These are phyloP conservation scores for Liodrosophila aerea DNA, from an alignment of 2,888 invertebrate genomes.

Conservation along the genomic window DNA sequence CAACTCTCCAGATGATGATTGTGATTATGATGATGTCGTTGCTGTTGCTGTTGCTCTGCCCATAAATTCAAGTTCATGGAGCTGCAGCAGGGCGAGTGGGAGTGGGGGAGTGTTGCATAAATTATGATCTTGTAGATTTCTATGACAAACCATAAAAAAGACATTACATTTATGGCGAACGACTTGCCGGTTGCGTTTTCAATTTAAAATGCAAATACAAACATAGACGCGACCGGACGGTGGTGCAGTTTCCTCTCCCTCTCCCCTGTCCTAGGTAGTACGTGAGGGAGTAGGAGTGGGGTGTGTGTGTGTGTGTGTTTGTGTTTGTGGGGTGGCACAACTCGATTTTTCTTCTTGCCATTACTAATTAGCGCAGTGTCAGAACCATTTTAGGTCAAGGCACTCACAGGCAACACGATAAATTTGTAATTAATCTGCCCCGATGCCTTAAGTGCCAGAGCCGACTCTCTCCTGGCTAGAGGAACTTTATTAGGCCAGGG, in stretches of 20 bases:
- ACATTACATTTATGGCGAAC: slow-evolving; percentile 66
- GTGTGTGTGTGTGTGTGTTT: too few relatives aligned
- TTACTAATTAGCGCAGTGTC: slow-evolving; percentile 41
- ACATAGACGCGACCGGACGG: not conserved
- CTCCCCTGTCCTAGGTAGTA: not conserved
- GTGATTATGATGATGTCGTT: slow-evolving; percentile 23
- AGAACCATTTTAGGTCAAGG: slow-evolving; percentile 53
- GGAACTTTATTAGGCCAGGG: slow-evolving; percentile 6
- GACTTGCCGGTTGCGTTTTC: slow-evolving; percentile 46
- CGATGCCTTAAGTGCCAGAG: slow-evolving; percentile 33
- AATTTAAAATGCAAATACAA: slow-evolving; percentile 62
- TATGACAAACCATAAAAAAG: slow-evolving; percentile 69
- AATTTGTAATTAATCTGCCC: slow-evolving; percentile 59
- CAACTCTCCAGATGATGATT: slow-evolving; percentile 42
- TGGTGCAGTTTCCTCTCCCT: not conserved
- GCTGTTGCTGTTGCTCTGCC: slow-evolving; percentile 37
- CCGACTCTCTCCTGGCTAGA: too few relatives aligned
- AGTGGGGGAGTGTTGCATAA: slow-evolving; percentile 48
- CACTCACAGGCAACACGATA: slow-evolving; percentile 40
- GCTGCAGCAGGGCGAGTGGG: not conserved
- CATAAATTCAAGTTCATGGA: slow-evolving; percentile 64
- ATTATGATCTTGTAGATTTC: slow-evolving; percentile 71
- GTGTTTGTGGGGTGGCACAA: too few relatives aligned
- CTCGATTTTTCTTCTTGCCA: not conserved
- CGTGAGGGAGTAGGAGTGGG: too few relatives aligned